Percentiles rank a stretch among this genome's conserved stretches.
These are phyloP conservation scores for Leptestheria dahalacensis DNA, from an alignment of 1,140 invertebrate genomes.

Conservation along the genomic window DNA sequence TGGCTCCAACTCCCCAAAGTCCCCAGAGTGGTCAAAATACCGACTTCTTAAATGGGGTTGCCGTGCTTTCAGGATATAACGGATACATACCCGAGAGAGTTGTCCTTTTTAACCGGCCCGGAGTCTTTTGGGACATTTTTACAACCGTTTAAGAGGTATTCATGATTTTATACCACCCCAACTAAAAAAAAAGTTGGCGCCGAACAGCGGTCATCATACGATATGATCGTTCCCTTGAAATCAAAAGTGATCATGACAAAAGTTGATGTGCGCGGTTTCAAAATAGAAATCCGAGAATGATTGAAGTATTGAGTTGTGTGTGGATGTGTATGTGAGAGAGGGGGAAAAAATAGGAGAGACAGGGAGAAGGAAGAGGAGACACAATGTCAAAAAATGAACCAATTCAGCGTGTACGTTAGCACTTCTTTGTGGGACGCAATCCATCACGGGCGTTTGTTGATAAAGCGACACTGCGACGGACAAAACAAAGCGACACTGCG, in stretches of 20 bases:
- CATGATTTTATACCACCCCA: too few species aligned
- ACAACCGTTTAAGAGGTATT: background rate
- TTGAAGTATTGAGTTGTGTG: too few species aligned
- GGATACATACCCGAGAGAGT: too few species aligned
- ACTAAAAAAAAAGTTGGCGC: too few species aligned
- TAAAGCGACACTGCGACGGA: background rate
- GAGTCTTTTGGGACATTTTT: background rate
- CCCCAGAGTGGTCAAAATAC: background rate
- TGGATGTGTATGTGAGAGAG: background rate
- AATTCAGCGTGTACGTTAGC: background rate
- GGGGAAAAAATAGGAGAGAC: background rate
- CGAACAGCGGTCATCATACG: too few species aligned
- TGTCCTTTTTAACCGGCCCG: background rate
- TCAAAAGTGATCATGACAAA: too few species aligned
- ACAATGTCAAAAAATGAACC: background rate
- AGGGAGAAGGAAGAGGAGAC: background rate
- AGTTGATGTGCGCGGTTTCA: too few species aligned
- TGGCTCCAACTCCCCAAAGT: background rate
- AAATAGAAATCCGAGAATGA: background rate
- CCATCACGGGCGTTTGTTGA: background rate
- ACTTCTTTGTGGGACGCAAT: background rate
- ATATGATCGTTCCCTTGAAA: too few species aligned
- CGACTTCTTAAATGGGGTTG: background rate
- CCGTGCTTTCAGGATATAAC: background rate
- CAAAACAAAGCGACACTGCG: background rate